Conservation (phyloP, 2,797 vertebrate genomes). For the Propithecus deckenii region DNA sequence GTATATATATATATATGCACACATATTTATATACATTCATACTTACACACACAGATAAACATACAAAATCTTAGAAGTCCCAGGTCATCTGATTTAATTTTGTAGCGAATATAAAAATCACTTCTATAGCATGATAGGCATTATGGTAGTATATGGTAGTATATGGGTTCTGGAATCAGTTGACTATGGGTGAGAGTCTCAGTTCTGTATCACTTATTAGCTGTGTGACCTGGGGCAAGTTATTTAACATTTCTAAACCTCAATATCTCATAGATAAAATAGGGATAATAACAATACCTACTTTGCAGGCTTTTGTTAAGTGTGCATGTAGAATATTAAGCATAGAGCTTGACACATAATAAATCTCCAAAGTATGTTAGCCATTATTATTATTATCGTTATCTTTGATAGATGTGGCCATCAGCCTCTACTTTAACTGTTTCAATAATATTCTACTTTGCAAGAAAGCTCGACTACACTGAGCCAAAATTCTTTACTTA, state of each 20-base stretch:
- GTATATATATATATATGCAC: neutral
- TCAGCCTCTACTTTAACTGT: neutral
- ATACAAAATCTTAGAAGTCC: neutral
- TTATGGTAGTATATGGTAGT: neutral
- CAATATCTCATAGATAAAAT: slow-evolving; percentile 33
- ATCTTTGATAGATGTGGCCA: neutral
- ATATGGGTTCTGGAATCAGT: neutral
- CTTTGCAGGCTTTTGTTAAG: slow-evolving; percentile 11
- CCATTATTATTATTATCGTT: neutral
- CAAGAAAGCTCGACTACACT: neutral
- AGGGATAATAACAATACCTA: neutral
- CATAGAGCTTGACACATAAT: neutral
- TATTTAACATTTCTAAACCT: neutral
- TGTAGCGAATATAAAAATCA: neutral
- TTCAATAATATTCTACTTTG: neutral
- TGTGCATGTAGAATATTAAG: neutral
- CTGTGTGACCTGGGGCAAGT: neutral
- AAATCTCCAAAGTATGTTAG: neutral
- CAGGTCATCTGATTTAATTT: neutral
- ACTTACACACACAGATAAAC: neutral
- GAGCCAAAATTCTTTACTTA: neutral
- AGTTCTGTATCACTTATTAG: slow-evolving; percentile 1
- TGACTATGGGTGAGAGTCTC: neutral
- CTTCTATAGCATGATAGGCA: neutral
- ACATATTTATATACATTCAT: neutral